phyloP scores from a whole-genome alignment of 2,113 vertebrate genomes.

The Bos indicus region DNA sequence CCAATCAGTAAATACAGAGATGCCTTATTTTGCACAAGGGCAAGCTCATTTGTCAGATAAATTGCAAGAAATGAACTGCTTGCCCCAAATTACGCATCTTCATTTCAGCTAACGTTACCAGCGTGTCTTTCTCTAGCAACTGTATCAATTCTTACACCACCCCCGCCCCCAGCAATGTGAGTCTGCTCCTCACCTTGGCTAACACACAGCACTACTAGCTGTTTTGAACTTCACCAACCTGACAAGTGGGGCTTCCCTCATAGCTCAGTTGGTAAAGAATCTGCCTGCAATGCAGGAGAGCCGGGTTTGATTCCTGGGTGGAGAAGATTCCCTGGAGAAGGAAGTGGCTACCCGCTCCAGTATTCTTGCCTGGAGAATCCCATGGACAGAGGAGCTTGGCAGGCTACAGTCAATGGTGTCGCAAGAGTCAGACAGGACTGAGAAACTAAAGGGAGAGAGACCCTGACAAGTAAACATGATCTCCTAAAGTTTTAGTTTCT shows the following conservation, averaged over 20 bases:
- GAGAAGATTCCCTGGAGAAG: not conserved
- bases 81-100: not conserved
- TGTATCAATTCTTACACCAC: not conserved
- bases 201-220: not conserved
- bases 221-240: not conserved
- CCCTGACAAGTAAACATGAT: not conserved
- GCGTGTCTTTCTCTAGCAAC: not conserved
- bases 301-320: not conserved
- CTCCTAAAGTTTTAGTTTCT: not conserved
- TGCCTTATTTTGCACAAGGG: not conserved
- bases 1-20: accelerated
- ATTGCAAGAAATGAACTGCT: not conserved
- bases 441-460: not conserved
- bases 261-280: not conserved
- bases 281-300: not conserved
- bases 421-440: not conserved
- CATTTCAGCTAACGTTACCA: not conserved
- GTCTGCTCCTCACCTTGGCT: not conserved
- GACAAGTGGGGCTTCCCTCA: not conserved
- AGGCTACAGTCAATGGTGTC: not conserved
- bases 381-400: not conserved
- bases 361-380: not conserved
- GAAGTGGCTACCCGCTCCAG: not conserved
- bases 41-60: not conserved
- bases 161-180: not conserved